Evolutionary conservation across 2,113 vertebrate species (phyloP).

Genomic region (Tachycineta bicolor): DNA sequence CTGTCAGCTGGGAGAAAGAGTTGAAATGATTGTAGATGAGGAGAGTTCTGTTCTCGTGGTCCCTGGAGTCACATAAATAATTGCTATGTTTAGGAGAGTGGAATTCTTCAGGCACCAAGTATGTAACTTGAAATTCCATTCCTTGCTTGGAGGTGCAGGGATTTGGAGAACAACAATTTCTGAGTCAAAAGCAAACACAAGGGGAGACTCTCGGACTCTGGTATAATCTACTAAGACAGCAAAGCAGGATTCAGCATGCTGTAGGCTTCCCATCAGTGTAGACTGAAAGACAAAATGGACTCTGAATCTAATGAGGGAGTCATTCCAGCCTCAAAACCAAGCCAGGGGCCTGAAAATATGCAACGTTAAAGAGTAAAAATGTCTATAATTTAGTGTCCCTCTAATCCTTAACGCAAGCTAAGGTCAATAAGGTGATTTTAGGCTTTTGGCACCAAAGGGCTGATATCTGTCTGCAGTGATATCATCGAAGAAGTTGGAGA

Average conservation of each 20-base stretch:
- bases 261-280: background rate
- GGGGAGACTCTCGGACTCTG: background rate
- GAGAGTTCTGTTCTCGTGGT: background rate
- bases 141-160: background rate
- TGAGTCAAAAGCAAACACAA: background rate
- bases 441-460: background rate
- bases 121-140: constrained; percentile 16
- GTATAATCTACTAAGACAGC: background rate
- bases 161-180: background rate
- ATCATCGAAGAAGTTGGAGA: background rate
- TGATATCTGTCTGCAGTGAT: background rate
- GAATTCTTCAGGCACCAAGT: background rate
- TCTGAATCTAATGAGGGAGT: background rate
- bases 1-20: background rate
- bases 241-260: background rate
- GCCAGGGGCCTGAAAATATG: background rate
- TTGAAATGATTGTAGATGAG: background rate
- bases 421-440: background rate
- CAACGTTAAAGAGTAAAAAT: background rate
- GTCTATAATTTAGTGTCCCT: background rate
- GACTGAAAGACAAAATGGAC: background rate
- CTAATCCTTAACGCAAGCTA: background rate
- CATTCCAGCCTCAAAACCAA: background rate
- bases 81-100: background rate
- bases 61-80: background rate